A percentile compares a stretch with the other conserved stretches of the same genome.
phyloP scores from a whole-genome alignment of 2,888 invertebrate species.

The Pegoplata infirma region DNA sequence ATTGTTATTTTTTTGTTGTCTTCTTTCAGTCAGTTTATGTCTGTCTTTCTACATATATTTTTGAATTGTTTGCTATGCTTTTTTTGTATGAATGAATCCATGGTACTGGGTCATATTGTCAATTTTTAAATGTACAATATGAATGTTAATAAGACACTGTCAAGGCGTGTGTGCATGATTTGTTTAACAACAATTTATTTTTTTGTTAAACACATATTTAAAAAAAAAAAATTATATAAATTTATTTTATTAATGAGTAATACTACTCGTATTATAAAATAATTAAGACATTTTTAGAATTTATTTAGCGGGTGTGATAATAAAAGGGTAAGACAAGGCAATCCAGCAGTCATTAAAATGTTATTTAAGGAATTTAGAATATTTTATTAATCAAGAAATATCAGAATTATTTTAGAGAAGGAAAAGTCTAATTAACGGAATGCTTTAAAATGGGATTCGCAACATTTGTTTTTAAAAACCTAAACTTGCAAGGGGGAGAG shows the following conservation, averaged over 20 bases:
- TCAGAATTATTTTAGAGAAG: no score
- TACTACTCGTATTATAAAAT: no score
- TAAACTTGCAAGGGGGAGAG: no score
- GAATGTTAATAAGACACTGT: constrained; percentile 4
- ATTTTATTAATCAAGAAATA: no score
- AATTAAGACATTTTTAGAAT: constrained; percentile 8
- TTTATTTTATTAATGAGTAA: constrained; percentile 1
- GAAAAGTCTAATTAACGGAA: no score
- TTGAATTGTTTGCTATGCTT: neutral
- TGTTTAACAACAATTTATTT: constrained; percentile 16
- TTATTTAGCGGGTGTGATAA: no score
- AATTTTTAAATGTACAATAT: neutral
- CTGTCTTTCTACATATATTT: no score
- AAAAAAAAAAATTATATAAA: neutral
- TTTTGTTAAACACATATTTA: neutral
- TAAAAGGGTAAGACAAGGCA: neutral
- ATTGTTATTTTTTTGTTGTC: neutral
- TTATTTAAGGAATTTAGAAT: neutral
- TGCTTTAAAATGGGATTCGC: no score
- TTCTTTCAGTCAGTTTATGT: neutral
- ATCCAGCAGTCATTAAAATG: no score
- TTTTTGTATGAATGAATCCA: neutral
- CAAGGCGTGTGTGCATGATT: constrained; percentile 20
- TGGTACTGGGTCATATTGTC: neutral
- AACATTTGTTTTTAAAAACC: no score